These are phyloP conservation scores for Minunthozetes semirufus DNA, from an alignment of 2,888 invertebrate genomes.

Conservation along the genomic window DNA sequence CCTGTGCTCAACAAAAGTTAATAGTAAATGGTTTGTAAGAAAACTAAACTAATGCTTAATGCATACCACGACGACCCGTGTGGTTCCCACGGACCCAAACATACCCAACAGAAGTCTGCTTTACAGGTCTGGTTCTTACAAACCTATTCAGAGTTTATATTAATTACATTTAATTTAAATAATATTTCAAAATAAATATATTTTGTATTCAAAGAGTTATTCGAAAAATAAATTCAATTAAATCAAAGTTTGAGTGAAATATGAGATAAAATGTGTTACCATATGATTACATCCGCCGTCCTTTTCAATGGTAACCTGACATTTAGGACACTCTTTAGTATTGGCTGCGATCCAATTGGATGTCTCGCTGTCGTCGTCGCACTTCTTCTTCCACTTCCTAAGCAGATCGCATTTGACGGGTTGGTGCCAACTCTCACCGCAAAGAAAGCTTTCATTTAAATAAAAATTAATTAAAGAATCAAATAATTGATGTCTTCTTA, in stretches of 20 bases:
- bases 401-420: slow-evolving; percentile 90
- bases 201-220: not conserved
- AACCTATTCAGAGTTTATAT: slow-evolving; percentile 1
- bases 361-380: slow-evolving; percentile 97
- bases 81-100: slow-evolving; percentile 96
- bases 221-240: not conserved
- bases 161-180: not conserved
- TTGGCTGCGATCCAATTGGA: slow-evolving; percentile 99
- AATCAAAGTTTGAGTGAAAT: not conserved
- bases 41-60: not conserved
- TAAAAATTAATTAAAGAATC: not conserved
- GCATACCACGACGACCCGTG: slow-evolving; percentile 88
- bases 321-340: slow-evolving; percentile 97
- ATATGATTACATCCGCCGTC: slow-evolving; percentile 99
- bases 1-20: slow-evolving; percentile 48
- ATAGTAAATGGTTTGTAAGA: slow-evolving; percentile 6
- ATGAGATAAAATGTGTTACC: slow-evolving; percentile 53
- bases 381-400: slow-evolving; percentile 95
- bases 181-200: not conserved
- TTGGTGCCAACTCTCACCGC: slow-evolving; percentile 97
- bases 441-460: slow-evolving; percentile 61
- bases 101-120: slow-evolving; percentile 99
- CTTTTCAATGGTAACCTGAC: slow-evolving; percentile 67
- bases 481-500: not conserved
- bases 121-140: slow-evolving; percentile 98